A percentile compares a stretch with the other conserved stretches of the same genome.
phyloP scores from a whole-genome alignment of 2,797 vertebrate species.

The Capromys pilorides region DNA sequence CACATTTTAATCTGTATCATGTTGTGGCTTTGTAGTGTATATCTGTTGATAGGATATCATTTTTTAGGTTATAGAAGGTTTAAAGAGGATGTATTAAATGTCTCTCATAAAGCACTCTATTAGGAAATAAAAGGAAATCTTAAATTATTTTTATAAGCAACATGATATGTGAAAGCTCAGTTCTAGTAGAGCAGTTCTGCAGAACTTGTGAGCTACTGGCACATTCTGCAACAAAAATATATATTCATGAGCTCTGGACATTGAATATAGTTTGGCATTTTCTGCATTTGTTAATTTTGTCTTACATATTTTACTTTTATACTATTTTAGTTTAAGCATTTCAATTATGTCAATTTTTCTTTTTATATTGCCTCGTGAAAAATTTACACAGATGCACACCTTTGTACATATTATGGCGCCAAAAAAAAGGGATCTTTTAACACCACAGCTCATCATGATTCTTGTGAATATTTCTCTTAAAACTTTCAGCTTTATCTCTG shows the following conservation, averaged over 20 bases:
- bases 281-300: background rate
- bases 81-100: background rate
- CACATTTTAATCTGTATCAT: background rate
- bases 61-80: background rate
- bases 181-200: background rate
- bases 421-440: background rate
- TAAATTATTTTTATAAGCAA: background rate
- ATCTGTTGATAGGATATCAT: background rate
- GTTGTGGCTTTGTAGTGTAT: background rate
- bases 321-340: background rate
- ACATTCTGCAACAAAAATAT: background rate
- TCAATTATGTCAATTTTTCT: background rate
- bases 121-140: background rate
- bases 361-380: background rate
- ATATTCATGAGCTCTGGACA: background rate
- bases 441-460: background rate
- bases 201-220: background rate
- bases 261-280: background rate
- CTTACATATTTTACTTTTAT: background rate
- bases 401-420: background rate
- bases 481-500: background rate
- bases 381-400: background rate
- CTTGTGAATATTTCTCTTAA: background rate
- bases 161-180: background rate
- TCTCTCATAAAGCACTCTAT: background rate